Evolutionary conservation across 1,140 invertebrate species (phyloP), one percentile per base, ranked within the genome.

Genomic region (Aphaenogaster rudis): DNA sequence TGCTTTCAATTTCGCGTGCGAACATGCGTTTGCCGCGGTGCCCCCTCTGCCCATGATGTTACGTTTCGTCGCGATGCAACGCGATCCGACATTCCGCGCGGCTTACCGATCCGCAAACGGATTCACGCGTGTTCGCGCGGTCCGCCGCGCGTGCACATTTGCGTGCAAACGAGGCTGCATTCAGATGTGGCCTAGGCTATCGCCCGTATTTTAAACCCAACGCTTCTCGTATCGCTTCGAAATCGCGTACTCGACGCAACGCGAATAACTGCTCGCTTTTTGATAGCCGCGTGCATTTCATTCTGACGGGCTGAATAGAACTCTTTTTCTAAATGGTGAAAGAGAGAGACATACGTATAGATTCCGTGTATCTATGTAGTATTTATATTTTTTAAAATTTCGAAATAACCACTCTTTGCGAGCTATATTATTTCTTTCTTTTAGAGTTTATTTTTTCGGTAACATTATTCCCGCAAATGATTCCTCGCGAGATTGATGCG

Each of bases 101-200:
- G 72, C 74, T 90, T 88, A 71, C 88, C 72, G 89, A 90, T 82
- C 84, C 50, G 88, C 82, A 76, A 86, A 64, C 88, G 76, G 67
- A 69, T 79, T 54, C 79, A 61, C 66, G 52, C 66, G 15, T 57
- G 42, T 69, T 66, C 42, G 42, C 66, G 42, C 66, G 66, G 5
- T 67, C 64, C 80, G 33, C 17, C 52, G 61, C 86, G 86, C 80
- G 71, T 59, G 63, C 72, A 74, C 69, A 90, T 72, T 87, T 87
- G 69, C 88, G 72, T 89, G 78, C 71, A 89, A 86, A 89, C 87
- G 88, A 78, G 45, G 48, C 67, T 48, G 15, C 74, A 63, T 82
- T 76, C 87, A 69, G 81, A 74, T 52, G 81, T 64, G 54, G 33
- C 39, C 50, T 76, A 88, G 88, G 72, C 42, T 88, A 72, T 79